Evolutionary conservation across 2,113 vertebrate genomes (phyloP).

Genomic region (Ondatra zibethicus): DNA sequence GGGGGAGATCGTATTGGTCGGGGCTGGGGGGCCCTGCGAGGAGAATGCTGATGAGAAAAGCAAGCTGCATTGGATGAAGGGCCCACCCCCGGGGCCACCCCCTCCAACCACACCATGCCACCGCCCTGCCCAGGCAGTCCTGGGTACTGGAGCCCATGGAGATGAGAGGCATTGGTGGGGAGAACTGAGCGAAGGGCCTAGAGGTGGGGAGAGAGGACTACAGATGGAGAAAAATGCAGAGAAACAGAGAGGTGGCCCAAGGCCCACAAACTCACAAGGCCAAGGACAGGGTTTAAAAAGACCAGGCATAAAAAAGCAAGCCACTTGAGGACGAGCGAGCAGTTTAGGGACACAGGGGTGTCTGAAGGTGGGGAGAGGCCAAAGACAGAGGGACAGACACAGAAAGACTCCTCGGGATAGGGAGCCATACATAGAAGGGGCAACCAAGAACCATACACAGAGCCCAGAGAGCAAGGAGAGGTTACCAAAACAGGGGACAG

Average conservation of each 20-base stretch:
- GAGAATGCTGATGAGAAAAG: conserved; percentile 80
- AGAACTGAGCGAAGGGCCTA: conserved; percentile 42
- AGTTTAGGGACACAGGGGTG: neutral
- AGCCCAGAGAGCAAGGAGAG: neutral
- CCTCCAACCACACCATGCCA: conserved; percentile 71
- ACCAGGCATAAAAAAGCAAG: neutral
- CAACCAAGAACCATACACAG: neutral
- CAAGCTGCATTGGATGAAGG: conserved; percentile 74
- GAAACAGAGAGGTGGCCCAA: conserved; percentile 13
- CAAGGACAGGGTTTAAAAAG: conserved; percentile 13
- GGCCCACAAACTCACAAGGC: conserved; percentile 22
- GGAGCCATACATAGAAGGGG: neutral
- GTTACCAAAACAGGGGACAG: neutral
- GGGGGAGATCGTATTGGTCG: conserved; percentile 72
- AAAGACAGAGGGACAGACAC: neutral
- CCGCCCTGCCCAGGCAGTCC: conserved; percentile 70
- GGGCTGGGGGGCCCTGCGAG: conserved; percentile 58
- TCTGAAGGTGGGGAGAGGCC: conserved; percentile 11
- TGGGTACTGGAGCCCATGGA: conserved; percentile 43
- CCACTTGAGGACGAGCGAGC: neutral
- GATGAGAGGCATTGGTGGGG: neutral
- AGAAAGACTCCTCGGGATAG: neutral
- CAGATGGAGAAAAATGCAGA: conserved; percentile 48
- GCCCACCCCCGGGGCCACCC: conserved; percentile 66
- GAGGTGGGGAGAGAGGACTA: neutral